Conservation (phyloP, 2,797 vertebrate species). For the Myotis myotis region DNA sequence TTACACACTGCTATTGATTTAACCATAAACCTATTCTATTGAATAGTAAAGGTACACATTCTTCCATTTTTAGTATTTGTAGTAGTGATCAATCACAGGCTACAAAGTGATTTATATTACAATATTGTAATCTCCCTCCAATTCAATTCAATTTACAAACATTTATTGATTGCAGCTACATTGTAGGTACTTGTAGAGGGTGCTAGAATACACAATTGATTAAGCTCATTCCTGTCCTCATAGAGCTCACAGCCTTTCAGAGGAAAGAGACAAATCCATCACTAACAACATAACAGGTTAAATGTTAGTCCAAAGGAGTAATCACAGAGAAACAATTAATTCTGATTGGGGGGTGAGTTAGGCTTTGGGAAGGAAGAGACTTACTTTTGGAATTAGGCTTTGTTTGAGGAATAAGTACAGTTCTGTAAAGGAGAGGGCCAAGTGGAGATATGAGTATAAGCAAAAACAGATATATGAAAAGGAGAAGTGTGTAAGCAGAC, state of each 20-base stretch:
- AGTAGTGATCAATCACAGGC: constrained; percentile 66
- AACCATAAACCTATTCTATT: constrained; percentile 61
- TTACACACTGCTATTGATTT: constrained; percentile 52
- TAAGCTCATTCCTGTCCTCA: constrained; percentile 65
- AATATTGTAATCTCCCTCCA: constrained; percentile 60
- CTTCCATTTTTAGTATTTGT: constrained; percentile 68
- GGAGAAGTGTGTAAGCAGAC: background rate
- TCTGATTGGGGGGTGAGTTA: constrained; percentile 34
- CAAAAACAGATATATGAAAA: background rate
- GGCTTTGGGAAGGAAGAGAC: background rate
- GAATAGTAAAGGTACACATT: constrained; percentile 54
- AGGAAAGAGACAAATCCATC: constrained; percentile 3
- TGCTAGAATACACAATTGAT: constrained; percentile 58
- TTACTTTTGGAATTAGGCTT: constrained; percentile 48
- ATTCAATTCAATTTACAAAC: constrained; percentile 70
- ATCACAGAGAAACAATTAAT: constrained; percentile 11
- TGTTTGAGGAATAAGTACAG: constrained; percentile 16
- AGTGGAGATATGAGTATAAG: constrained; percentile 24
- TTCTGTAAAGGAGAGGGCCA: background rate
- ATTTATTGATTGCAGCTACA: constrained; percentile 58
- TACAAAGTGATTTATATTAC: constrained; percentile 66
- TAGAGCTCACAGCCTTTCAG: constrained; percentile 53
- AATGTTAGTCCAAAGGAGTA: background rate
- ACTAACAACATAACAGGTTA: constrained; percentile 15
- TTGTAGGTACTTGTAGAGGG: constrained; percentile 43